Percentiles rank a stretch among this genome's conserved stretches.
phyloP scores from a whole-genome alignment of 2,113 vertebrate species.

The Polyodon spathula region DNA sequence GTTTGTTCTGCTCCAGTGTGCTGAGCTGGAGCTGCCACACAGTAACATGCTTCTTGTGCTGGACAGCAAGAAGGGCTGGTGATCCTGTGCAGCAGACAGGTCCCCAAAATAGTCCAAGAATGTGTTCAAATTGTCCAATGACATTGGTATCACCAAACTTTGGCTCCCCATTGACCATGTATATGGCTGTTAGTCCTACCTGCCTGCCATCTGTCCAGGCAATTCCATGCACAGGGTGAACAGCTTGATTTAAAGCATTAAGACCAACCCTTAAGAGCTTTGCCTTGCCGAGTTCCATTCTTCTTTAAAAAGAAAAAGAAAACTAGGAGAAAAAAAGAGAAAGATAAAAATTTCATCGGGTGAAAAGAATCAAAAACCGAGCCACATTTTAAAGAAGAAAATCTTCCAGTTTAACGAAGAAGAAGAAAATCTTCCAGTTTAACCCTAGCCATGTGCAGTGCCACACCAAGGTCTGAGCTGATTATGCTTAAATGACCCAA shows the following conservation, averaged over 20 bases:
- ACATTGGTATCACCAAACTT: constrained; percentile 78
- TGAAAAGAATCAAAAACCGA: background rate
- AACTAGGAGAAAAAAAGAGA: background rate
- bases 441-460: constrained; percentile 50
- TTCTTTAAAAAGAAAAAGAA: constrained; percentile 19
- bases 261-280: constrained; percentile 79
- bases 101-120: constrained; percentile 82
- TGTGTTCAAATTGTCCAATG: constrained; percentile 84
- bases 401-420: constrained; percentile 16
- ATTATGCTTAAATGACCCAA: constrained; percentile 48
- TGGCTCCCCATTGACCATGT: constrained; percentile 54
- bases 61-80: constrained; percentile 74
- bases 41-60: constrained; percentile 76
- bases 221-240: constrained; percentile 82
- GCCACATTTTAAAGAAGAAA: no score
- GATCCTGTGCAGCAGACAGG: constrained; percentile 46
- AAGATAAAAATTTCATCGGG: background rate
- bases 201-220: constrained; percentile 91
- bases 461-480: constrained; percentile 46
- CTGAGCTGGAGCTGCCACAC: constrained; percentile 80
- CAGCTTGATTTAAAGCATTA: constrained; percentile 78
- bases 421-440: constrained; percentile 25
- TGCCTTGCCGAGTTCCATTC: constrained; percentile 87
- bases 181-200: constrained; percentile 72
- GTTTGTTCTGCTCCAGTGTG: constrained; percentile 61